Conservation (phyloP, 2,888 invertebrate genomes). For the Cephus runcator region DNA sequence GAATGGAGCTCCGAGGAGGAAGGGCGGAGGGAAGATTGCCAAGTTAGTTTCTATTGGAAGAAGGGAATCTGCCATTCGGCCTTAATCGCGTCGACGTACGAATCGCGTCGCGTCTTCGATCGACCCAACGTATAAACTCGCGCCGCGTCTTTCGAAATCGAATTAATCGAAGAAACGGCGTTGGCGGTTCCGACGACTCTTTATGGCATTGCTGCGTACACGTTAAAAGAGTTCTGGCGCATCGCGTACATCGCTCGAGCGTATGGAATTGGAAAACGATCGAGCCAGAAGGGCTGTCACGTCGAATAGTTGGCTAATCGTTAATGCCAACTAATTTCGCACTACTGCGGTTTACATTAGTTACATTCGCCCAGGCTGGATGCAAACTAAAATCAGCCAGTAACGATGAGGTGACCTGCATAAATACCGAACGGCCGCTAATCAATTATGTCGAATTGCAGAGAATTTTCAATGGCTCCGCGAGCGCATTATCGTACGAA, state of each 20-base stretch:
- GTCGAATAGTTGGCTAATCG: too few relatives aligned
- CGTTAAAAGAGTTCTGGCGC: too few relatives aligned
- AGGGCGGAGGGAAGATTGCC: not conserved
- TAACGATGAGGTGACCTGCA: slow-evolving; percentile 50
- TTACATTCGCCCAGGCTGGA: slow-evolving; percentile 1
- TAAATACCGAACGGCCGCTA: slow-evolving; percentile 51
- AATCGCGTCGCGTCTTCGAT: too few relatives aligned
- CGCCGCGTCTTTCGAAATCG: not conserved
- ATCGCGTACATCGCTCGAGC: too few relatives aligned
- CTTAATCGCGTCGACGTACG: not conserved
- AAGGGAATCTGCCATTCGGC: not conserved
- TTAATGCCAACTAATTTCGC: too few relatives aligned
- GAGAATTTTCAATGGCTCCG: slow-evolving; percentile 48
- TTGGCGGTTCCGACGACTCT: too few relatives aligned
- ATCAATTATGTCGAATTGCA: slow-evolving; percentile 55
- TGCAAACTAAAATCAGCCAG: slow-evolving; percentile 45
- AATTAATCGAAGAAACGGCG: not conserved
- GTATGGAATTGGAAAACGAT: too few relatives aligned
- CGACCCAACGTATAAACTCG: not conserved
- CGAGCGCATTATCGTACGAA: too few relatives aligned
- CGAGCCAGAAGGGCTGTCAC: too few relatives aligned
- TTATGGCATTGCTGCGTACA: too few relatives aligned
- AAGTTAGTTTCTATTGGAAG: slow-evolving; percentile 13
- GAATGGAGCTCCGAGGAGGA: not conserved
- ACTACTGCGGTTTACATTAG: too few relatives aligned